Evolutionary conservation across 2,888 invertebrate genomes (phyloP), one percentile per base, ranked within the genome.

Genomic region (Drymonia ruficornis): DNA sequence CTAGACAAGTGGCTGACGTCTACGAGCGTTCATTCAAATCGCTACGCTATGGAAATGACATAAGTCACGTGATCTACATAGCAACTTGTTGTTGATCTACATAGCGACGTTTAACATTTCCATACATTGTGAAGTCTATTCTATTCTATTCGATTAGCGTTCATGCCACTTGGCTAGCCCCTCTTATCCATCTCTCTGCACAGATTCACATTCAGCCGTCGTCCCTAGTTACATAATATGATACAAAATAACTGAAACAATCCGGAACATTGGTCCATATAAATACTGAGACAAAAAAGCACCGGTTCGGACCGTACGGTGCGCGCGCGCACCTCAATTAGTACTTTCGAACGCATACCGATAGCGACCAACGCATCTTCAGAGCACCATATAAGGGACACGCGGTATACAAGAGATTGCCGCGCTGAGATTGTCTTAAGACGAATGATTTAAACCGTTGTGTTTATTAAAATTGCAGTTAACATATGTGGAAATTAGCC

Each of bases 301-400:
- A 68, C 69, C 70, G 66, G 66, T 74, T 62, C 55, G 58, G 52
- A 57, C 48, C 49, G 54, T 60, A 34, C 51, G 52, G 47, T 57
- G 63, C 64, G 61, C 63, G 64, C 68, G 63, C 70, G 74, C 71
- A 72, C 78, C 79, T 81, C 87, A 90, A 91, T 90, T 89, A 88
- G 87, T 89, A 87, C 90, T 89, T 89, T 90, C 89, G 82, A 84
- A 78, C 76, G 83, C 86, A 87, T 86, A 80, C 86, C 86, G 68
- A 86, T 84, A 83, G 70, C 70, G 57, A 68, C 65, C 61, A 66
- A 46, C 70, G 76, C 87, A 86, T 88, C 87, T 86, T 85, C 84
- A 69, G 70, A 52, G 40, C 53, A 53, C 88, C 87, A 69, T 70
- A 49, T 66, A 68, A 16, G 72, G 72, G 18, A 18, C 52, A 13